Percentiles rank a stretch among this genome's conserved stretches.
Evolutionary conservation across 2,113 vertebrate species (phyloP).

Genomic region (Saccopteryx leptura): DNA sequence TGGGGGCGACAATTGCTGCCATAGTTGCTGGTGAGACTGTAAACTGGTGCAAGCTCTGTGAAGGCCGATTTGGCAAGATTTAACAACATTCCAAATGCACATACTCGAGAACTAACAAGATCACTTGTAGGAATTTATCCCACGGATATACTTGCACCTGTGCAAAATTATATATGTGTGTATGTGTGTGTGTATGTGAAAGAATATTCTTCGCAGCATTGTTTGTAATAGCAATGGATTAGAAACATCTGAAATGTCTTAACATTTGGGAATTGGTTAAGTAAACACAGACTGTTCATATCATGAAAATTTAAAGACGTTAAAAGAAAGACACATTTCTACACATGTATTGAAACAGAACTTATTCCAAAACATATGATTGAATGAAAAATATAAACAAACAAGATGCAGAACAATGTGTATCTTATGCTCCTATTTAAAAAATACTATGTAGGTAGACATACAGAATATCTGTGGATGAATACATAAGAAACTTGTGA

Average conservation of each 20-base stretch:
- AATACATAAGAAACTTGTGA: neutral
- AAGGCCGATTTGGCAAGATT: neutral
- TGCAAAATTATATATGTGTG: neutral
- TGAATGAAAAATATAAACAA: neutral
- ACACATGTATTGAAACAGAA: neutral
- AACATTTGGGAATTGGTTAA: constrained; percentile 24
- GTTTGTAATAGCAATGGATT: constrained; percentile 26
- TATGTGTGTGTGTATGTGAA: neutral
- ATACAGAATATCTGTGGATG: neutral
- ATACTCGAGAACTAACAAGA: neutral
- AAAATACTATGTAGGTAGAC: neutral
- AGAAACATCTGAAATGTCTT: neutral
- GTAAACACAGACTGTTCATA: constrained; percentile 2
- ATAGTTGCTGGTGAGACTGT: neutral
- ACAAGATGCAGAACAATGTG: neutral
- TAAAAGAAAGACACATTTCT: neutral
- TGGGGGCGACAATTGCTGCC: neutral
- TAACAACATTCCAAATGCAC: neutral
- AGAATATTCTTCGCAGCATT: neutral
- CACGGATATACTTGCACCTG: neutral
- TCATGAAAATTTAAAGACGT: constrained; percentile 3
- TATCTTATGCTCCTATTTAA: neutral
- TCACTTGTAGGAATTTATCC: constrained; percentile 17
- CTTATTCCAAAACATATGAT: constrained; percentile 37
- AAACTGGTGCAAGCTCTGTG: neutral